phyloP scores from a whole-genome alignment of 2,113 vertebrate species.

The Piprites chloris region DNA sequence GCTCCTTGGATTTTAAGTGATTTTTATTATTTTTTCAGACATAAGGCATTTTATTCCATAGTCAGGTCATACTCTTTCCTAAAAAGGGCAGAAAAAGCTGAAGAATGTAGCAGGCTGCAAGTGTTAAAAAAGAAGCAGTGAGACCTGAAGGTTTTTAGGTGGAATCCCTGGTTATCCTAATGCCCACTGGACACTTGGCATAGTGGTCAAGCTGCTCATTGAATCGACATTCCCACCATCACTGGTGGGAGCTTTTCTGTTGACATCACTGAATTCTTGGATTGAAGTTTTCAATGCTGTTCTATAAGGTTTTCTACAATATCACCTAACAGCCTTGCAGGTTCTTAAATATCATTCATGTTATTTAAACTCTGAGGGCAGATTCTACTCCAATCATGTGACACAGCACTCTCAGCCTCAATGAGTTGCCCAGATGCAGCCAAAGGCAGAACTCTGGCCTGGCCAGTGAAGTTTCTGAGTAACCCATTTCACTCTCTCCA shows the following conservation, averaged over 20 bases:
- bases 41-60: not conserved
- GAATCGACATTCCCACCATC: not conserved
- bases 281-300: not conserved
- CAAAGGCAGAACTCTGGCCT: not conserved
- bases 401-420: not conserved
- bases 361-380: not conserved
- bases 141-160: not conserved
- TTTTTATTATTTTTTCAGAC: not conserved
- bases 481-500: not conserved
- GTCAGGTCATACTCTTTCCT: not conserved
- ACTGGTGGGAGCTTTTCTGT: not conserved
- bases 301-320: not conserved
- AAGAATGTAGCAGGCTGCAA: not conserved
- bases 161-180: not conserved
- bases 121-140: not conserved
- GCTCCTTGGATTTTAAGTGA: not conserved
- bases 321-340: not conserved
- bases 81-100: not conserved
- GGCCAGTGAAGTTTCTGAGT: not conserved
- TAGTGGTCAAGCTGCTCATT: not conserved
- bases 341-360: not conserved
- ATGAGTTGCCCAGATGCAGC: conserved; percentile 14
- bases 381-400: not conserved
- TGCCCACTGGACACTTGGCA: not conserved
- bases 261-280: not conserved